Base-by-base conservation (phyloP, 1,140 invertebrate genomes). In the Solenopsis fugax region DNA sequence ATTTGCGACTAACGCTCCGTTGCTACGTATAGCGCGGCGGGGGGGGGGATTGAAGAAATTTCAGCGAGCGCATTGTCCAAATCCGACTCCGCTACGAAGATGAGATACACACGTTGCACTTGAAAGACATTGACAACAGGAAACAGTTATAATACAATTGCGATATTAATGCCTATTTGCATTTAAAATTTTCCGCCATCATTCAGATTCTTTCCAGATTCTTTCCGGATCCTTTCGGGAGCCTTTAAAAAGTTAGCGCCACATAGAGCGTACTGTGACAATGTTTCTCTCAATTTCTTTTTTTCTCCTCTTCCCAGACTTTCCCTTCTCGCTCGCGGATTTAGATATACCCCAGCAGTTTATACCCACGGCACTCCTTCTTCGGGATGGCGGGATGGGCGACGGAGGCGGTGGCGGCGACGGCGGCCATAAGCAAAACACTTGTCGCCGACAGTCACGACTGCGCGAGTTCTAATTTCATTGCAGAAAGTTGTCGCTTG, bases 401-500 rank as follows among this genome's bases (percentile, higher is more conserved):
- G 89, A 88, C 88, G 89, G 88, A 75, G 89, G 91, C 89, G 89
- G 88, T 87, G 89, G 88, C 89, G 86, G 88, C 90, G 89, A 88
- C 87, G 88, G 89, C 89, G 87, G 87, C 91, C 91, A 91, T 93
- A 92, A 92, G 93, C 92, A 93, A 94, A 94, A 94, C 94, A 94
- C 90, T 93, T 92, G 93, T 93, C 91, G 91, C 91, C 78, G 89
- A 89, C 88, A 93, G 93, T 94, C 93, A 92, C 91, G 91, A 93
- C 90, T 91, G 90, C 87, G 91, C 91, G 88, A 91, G 91, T 95
- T 91, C 93, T 95, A 95, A 95, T 94, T 94, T 95, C 94, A 94
- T 94, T 94, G 93, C 93, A 89, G 87, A 94, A 94, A 95, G 92
- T 95, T 94, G 94, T 94, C 93, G 92, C 90, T 92, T 94, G 94